Evolutionary conservation across 2,797 vertebrate genomes (phyloP).

Genomic region (Anomalospiza imberbis): DNA sequence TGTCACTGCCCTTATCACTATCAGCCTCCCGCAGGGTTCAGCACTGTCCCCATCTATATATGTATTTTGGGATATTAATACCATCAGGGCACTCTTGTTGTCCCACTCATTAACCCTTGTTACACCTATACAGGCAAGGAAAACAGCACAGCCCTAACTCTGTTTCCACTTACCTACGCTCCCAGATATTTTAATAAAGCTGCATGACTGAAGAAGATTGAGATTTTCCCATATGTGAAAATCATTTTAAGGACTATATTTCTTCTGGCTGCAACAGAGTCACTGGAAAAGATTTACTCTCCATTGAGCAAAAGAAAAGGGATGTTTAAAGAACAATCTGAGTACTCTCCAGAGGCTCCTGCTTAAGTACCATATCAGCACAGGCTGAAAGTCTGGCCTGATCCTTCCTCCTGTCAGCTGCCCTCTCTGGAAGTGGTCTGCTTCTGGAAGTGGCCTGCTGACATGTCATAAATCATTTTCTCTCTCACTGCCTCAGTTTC

Average conservation of each 20-base stretch:
- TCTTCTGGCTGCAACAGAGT: background rate
- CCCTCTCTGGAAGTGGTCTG: background rate
- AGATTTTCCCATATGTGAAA: background rate
- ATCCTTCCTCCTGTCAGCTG: background rate
- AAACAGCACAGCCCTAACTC: background rate
- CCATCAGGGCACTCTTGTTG: background rate
- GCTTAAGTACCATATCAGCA: background rate
- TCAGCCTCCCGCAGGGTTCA: background rate
- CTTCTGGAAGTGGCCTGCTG: background rate
- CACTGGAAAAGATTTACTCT: background rate
- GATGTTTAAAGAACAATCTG: background rate
- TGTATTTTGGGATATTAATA: background rate
- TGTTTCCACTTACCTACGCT: background rate
- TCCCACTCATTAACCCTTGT: background rate
- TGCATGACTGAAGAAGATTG: background rate
- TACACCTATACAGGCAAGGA: background rate
- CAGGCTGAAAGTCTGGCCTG: background rate
- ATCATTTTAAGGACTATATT: background rate
- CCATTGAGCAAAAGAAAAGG: background rate
- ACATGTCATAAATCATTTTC: background rate
- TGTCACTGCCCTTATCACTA: background rate
- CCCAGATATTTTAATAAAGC: background rate
- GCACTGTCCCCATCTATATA: background rate
- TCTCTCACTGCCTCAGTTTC: slow-evolving; percentile 19
- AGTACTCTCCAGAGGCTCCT: background rate